Base-by-base conservation (phyloP, 2,888 invertebrate species). In the Allolobophora icterica region DNA sequence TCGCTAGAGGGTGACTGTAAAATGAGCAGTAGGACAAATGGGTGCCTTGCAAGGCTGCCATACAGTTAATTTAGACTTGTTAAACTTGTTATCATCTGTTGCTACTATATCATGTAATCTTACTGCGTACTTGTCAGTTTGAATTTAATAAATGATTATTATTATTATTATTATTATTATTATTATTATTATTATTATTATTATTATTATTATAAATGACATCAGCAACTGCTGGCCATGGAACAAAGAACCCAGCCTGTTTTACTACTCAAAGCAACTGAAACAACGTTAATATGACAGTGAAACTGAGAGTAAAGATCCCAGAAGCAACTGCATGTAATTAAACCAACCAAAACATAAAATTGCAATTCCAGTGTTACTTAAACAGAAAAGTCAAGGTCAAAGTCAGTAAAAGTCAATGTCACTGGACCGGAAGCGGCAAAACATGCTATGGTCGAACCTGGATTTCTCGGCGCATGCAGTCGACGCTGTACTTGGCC, bases 401-500 rank as follows among this genome's bases (percentile, higher is more conserved):
- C 52, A 52, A 11, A 71, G n/a, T 13, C 1, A 71, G 45, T 13
- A 11, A 71, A 71, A 8, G 71, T 71, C 71, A 71, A 6, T 0
- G 71, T 71, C 71, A n/a, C 5, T 2, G 58, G 45, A 45, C 52
- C 52, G 52, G 52, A 52, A 52, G 52, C 24, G 52, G 5, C 52
- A 52, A 24, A 52, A 24, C 2, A 52, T 21, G 15, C 8, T 71
- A 87, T 21, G 87, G 34, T 87, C 87, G 38, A 30, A 87, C 87
- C 91, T 90, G 91, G 42, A 91, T 38, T 58, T 91, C 91, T n/a
- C 58, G 58, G 19, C 90, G 71, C 90, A 91, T 90, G 52, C 89
- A 71, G 71, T 91, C 91, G 83, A 91, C 89, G 89, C 91, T 91
- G 90, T 89, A 52, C 87, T 90, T 91, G 84, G 89, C 90, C 45